Base-by-base conservation (phyloP, 2,113 vertebrate genomes). In the Xiphophorus hellerii region DNA sequence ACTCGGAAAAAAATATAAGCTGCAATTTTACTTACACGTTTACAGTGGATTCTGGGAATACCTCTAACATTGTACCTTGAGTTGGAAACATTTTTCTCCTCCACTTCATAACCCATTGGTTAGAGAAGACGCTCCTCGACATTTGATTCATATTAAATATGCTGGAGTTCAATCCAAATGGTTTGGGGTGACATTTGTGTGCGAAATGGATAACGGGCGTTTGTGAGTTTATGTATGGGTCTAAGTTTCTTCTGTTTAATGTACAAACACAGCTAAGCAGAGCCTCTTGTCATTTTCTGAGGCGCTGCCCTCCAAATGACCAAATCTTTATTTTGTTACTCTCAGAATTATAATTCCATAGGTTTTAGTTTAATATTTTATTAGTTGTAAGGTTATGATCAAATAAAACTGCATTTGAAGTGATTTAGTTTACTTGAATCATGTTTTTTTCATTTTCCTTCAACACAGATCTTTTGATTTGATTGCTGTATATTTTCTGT, bases 401-500 rank as follows among this genome's bases (percentile, higher is more conserved):
- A 91, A 92, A 88, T 93, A 95, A 84, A 94, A 93, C 91, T 92
- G 92, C 91, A 95, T 80, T 82, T 78, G 92, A 92, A 91, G 90
- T 79, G 51, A 93, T 93, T 84, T 93, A 95, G 91, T 95, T 94
- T 25, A 85, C 89, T 84, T 90, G 92, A 92, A 94, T 95, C 92
- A 93, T 88, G 89, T 95, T 88, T 93, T 87, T 93, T 94, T 37
- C 10, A 37, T 12, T 81, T 63, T 93, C 94, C 93, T 94, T 94
- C 29, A 25, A 71, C 83, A 77, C 48, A 78, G 64, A 61, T 81
- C 2, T 8, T 93, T 95, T 94, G 89, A 94, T 96, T 96, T 94
- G 90, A 96, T 96, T 96, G 94, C 93, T 95, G 92, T 95, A 95
- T 96, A 94, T 96, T 96, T 97, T 97, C 95, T 96, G 95, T 94